Evolutionary conservation across 2,797 vertebrate genomes (phyloP).

Genomic region (Clarias pachynema): DNA sequence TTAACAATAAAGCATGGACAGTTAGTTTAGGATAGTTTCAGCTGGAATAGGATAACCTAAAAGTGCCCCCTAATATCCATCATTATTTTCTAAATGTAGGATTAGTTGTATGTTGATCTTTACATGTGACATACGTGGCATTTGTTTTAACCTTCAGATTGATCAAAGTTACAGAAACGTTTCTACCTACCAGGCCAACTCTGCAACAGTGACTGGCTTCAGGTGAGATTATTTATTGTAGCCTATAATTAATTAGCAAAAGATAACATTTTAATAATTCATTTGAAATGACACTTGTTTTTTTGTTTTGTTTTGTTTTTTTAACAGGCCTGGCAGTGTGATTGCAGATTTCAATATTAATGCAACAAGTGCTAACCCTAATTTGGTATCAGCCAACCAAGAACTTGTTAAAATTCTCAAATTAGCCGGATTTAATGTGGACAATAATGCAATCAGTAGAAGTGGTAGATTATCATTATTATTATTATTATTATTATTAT

Average conservation of each 20-base stretch:
- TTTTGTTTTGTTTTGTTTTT: background rate
- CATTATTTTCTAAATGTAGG: background rate
- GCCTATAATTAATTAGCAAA: too few relatives aligned
- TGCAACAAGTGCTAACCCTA: background rate
- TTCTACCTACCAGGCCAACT: background rate
- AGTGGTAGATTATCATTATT: background rate
- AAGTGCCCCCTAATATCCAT: background rate
- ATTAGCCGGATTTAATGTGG: background rate
- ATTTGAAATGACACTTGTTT: too few relatives aligned
- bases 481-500: background rate
- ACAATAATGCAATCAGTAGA: background rate
- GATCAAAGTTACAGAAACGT: background rate
- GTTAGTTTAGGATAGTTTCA: too few relatives aligned
- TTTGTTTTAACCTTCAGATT: background rate
- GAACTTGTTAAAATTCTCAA: background rate
- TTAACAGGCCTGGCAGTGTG: background rate
- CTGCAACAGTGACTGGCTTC: constrained; percentile 5
- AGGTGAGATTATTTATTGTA: constrained; percentile 1
- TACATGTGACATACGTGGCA: background rate
- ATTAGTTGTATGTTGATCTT: background rate
- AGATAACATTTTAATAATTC: too few relatives aligned
- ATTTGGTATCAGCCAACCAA: background rate
- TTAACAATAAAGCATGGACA: too few relatives aligned
- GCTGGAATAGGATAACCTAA: too few relatives aligned
- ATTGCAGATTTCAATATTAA: background rate